These are phyloP conservation scores for Xanthia togata DNA, from an alignment of 2,888 invertebrate genomes.

Conservation along the genomic window DNA sequence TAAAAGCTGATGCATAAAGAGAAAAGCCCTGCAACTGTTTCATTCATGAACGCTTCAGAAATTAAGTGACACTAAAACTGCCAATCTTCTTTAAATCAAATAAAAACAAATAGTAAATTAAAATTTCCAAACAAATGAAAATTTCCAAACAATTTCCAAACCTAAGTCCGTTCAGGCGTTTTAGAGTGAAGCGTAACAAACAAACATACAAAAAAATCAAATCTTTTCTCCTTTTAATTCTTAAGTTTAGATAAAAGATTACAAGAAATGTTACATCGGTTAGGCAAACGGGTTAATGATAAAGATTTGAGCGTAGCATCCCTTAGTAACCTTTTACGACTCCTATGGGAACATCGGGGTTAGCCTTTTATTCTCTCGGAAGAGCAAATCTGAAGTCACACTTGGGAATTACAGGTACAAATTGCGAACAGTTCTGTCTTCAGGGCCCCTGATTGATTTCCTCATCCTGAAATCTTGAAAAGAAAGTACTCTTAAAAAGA, in stretches of 20 bases:
- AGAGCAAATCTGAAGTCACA: conserved; percentile 18
- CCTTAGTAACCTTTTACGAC: conserved; percentile 24
- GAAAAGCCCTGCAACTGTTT: too few species aligned
- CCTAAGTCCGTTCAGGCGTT: too few species aligned
- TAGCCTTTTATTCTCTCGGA: conserved; percentile 6
- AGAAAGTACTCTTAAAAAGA: neutral
- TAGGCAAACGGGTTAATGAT: conserved; percentile 10
- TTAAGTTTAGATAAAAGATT: neutral
- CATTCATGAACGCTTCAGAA: too few species aligned
- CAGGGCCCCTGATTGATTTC: neutral
- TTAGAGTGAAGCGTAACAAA: too few species aligned
- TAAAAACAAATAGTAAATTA: too few species aligned
- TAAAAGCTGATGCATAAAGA: too few species aligned
- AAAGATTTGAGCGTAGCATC: conserved; percentile 7
- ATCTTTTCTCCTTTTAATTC: too few species aligned
- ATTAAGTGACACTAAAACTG: too few species aligned
- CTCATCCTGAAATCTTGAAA: neutral
- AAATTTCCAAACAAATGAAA: too few species aligned
- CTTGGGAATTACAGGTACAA: conserved; percentile 32
- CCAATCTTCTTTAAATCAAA: too few species aligned
- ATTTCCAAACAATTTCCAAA: too few species aligned
- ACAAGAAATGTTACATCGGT: conserved; percentile 6
- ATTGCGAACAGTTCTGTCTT: neutral
- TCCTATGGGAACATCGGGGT: conserved; percentile 9
- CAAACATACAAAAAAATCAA: too few species aligned